These are phyloP conservation scores for Lycopodina hypogea DNA, from an alignment of 37 sponge, comb jelly and placozoan genomes.

Conservation along the genomic window DNA sequence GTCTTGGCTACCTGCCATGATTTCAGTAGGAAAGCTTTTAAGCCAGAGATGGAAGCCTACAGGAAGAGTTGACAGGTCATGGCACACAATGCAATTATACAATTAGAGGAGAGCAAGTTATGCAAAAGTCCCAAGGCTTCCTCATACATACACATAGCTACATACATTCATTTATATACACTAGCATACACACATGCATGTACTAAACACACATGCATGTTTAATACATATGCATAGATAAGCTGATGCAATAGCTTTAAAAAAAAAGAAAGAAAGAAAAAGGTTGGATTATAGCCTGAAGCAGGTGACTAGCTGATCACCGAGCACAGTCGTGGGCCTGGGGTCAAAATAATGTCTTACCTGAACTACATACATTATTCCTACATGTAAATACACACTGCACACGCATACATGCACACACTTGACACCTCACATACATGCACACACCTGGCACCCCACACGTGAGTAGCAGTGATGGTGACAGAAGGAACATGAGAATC, in stretches of 20 bases:
- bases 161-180: neutral
- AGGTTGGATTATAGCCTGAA: too few relatives aligned
- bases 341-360: too few relatives aligned
- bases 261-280: too few relatives aligned
- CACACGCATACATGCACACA: neutral
- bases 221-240: too few relatives aligned
- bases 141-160: neutral
- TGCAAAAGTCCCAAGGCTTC: too few relatives aligned
- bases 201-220: too few relatives aligned
- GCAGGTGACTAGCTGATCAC: too few relatives aligned
- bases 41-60: neutral
- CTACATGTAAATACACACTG: too few relatives aligned
- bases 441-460: constrained; percentile 6
- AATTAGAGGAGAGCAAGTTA: neutral
- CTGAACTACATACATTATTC: too few relatives aligned
- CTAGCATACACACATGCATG: neutral
- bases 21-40: constrained; percentile 9
- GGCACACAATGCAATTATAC: neutral
- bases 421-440: neutral
- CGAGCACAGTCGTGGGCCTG: too few relatives aligned
- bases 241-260: too few relatives aligned
- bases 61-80: neutral
- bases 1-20: constrained; percentile 11
- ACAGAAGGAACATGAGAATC: too few relatives aligned
- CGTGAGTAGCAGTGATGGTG: neutral